Percentiles rank a stretch among this genome's conserved stretches.
These are phyloP conservation scores for Noturus placidus DNA, from an alignment of 2,113 vertebrate species.

Conservation along the genomic window DNA sequence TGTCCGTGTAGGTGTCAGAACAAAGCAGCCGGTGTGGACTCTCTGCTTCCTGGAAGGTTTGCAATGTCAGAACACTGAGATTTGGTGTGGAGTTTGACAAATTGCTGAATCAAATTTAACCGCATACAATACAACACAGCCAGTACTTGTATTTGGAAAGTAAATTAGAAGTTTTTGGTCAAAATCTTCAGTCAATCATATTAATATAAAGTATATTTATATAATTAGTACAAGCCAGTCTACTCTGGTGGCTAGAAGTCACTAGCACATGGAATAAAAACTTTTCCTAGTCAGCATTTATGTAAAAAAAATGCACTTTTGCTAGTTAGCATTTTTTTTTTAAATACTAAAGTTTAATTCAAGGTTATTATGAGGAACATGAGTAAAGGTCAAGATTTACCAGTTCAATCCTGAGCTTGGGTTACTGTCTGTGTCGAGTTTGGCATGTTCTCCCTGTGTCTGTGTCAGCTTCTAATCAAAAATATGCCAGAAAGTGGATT, in stretches of 20 bases:
- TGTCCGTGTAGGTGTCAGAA: slow-evolving; percentile 16
- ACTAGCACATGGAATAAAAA: background rate
- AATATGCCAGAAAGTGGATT: background rate
- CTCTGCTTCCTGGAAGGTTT: background rate
- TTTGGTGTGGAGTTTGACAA: background rate
- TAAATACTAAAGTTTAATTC: background rate
- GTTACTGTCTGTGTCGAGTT: background rate
- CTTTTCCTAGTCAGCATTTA: background rate
- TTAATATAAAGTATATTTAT: background rate
- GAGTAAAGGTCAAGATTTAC: background rate
- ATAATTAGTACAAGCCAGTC: background rate
- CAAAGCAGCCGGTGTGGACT: background rate
- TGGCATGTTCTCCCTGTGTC: background rate
- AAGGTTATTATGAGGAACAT: background rate
- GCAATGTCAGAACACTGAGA: background rate
- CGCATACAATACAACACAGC: background rate
- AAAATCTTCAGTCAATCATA: background rate
- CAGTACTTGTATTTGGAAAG: background rate
- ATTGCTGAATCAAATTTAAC: background rate
- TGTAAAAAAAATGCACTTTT: too few relatives aligned
- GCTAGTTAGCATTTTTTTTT: background rate
- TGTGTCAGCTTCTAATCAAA: background rate
- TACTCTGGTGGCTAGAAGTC: background rate
- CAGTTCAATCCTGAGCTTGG: background rate
- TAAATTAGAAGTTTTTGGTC: background rate